phyloP scores from a whole-genome alignment of 1,140 invertebrate genomes.

The Bombyx mandarina region DNA sequence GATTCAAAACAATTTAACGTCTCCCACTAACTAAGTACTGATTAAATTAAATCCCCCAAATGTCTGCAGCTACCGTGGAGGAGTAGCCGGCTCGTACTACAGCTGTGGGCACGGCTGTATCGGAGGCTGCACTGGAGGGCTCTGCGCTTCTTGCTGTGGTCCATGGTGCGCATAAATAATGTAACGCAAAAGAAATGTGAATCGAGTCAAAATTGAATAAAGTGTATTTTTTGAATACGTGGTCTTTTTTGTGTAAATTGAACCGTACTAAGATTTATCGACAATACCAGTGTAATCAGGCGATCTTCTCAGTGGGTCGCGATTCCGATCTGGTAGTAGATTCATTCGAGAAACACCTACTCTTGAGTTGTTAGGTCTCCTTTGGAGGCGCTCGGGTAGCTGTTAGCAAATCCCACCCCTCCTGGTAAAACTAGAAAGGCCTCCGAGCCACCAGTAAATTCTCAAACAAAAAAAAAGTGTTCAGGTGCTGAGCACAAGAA shows the following conservation, averaged over 20 bases:
- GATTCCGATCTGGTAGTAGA: too few relatives aligned
- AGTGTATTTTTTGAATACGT: background rate
- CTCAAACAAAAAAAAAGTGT: background rate
- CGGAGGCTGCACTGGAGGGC: constrained; percentile 46
- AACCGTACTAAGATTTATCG: background rate
- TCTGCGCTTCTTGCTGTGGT: constrained; percentile 47
- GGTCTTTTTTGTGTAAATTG: background rate
- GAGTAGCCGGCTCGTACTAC: constrained; percentile 49
- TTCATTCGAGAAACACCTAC: too few relatives aligned
- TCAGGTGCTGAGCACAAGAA: too few relatives aligned
- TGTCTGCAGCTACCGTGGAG: constrained; percentile 35
- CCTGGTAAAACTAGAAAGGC: too few relatives aligned
- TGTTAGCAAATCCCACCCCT: too few relatives aligned
- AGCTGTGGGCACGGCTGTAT: constrained; percentile 53
- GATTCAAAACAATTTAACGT: too few relatives aligned
- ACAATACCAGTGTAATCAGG: background rate
- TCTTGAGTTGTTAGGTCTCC: too few relatives aligned
- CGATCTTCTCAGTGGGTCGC: too few relatives aligned
- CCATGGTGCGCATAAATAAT: constrained; percentile 9
- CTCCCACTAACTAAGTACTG: too few relatives aligned
- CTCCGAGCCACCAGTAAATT: background rate
- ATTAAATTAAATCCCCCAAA: too few relatives aligned
- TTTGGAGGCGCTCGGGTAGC: too few relatives aligned
- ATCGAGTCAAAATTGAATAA: background rate
- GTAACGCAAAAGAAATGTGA: background rate